phyloP scores from a whole-genome alignment of 1,140 invertebrate species.

The Sitobion miscanthi region DNA sequence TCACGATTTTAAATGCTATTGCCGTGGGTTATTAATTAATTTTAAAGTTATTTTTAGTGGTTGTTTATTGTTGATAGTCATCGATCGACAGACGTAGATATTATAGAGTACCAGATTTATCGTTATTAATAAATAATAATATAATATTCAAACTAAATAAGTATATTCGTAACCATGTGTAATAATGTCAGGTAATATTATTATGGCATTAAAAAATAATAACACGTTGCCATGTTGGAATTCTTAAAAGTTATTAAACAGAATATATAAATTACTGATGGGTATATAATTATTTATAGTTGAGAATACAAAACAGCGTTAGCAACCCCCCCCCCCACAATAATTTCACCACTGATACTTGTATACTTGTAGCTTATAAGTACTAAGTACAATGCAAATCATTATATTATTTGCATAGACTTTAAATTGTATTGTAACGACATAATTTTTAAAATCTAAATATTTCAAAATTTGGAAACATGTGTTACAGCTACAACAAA shows the following conservation, averaged over 20 bases:
- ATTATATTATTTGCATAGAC: not conserved
- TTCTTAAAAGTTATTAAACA: not conserved
- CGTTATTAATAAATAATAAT: not conserved
- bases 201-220: not conserved
- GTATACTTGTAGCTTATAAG: not conserved
- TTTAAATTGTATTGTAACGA: not conserved
- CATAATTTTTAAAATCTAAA: too few relatives aligned
- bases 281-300: not conserved
- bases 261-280: slow-evolving; percentile 2
- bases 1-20: not conserved
- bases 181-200: not conserved
- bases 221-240: not conserved
- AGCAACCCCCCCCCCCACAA: not conserved
- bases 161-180: not conserved
- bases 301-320: not conserved
- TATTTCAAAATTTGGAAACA: too few relatives aligned
- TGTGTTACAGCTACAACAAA: too few relatives aligned
- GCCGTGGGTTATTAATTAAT: too few relatives aligned
- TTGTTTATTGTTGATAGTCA: not conserved
- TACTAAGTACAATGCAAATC: not conserved
- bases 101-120: not conserved
- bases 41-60: not conserved
- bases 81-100: not conserved
- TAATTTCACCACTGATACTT: too few relatives aligned
- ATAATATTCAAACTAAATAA: not conserved